phyloP scores from a whole-genome alignment of 2,797 vertebrate genomes.

The Sebastes nivosus region DNA sequence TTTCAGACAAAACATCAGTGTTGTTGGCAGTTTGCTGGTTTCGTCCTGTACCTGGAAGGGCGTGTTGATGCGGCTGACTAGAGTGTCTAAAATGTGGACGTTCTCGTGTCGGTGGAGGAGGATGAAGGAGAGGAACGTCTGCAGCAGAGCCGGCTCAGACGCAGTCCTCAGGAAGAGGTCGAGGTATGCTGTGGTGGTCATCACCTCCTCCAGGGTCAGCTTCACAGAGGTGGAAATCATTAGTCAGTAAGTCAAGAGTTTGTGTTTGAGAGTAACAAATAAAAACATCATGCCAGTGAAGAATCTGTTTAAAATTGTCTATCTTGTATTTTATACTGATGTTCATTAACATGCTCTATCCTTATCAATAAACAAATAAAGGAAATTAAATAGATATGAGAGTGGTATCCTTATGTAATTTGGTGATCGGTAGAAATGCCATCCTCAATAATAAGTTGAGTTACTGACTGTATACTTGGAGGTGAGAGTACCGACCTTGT shows the following conservation, averaged over 20 bases:
- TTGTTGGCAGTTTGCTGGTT: background rate
- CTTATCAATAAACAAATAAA: no score
- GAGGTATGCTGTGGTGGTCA: slow-evolving; percentile 96
- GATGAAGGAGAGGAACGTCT: slow-evolving; percentile 95
- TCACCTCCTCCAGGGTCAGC: slow-evolving; percentile 96
- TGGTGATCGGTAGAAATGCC: background rate
- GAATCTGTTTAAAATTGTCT: background rate
- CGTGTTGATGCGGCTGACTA: slow-evolving; percentile 97
- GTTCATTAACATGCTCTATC: no score
- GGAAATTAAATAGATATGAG: no score
- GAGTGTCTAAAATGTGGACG: slow-evolving; percentile 93
- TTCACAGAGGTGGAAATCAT: slow-evolving; percentile 46
- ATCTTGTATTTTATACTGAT: no score
- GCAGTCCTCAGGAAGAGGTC: slow-evolving; percentile 95
- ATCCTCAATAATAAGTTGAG: background rate
- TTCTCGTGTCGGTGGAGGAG: slow-evolving; percentile 93
- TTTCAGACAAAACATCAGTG: background rate
- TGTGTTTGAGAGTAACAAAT: background rate
- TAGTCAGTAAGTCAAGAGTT: background rate
- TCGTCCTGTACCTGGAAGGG: slow-evolving; percentile 88
- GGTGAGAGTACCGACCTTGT: slow-evolving; percentile 88
- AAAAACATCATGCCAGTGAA: background rate
- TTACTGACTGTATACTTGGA: background rate
- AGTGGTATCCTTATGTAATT: background rate
- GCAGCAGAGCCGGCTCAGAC: slow-evolving; percentile 92